Evolutionary conservation across 2,888 invertebrate genomes (phyloP), one percentile per base, ranked within the genome.

Genomic region (Sesamia inferens): DNA sequence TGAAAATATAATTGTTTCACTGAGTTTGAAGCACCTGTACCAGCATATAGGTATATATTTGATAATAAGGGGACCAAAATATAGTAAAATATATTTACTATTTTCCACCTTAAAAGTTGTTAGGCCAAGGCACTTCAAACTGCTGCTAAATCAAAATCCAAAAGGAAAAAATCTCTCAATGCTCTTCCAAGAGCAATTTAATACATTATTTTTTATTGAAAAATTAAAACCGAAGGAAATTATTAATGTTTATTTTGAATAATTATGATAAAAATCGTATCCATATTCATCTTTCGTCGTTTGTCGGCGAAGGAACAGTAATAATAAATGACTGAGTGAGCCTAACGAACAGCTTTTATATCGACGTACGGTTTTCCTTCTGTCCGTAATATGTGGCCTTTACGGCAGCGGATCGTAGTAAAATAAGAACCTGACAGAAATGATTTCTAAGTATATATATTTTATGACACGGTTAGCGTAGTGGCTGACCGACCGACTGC

Each of bases 241-340:
- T 63, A n/a, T 62, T 24, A 39, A 58, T 58, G 31, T 22, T 69
- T 57, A 65, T 67, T 70, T 70, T 61, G 11, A 72, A 66, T 42
- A 61, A 47, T 55, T 13, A 59, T 58, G 66, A 64, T 51, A 67
- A 59, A 69, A 79, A 66, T 77, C 72, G 48, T 22, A 75, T 83
- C 84, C 80, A 78, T 76, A 71, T 76, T 83, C 58, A 76, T 78
- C 80, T 79, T 67, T 63, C 72, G 76, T 47, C 71, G 22, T 42
- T 88, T 31, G 89, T 90, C 90, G 90, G 90, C 89, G 88, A 69
- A 83, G 85, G 87, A 86, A 91, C 91, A 91, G 89, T 91, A 87
- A 31, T 92, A 91, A 92, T 92, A 93, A 93, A 93, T 93, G 92
- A 91, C 91, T 78, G 77, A 87, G 87, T 81, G 83, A 74, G 82